These are phyloP conservation scores for Cinara cedri DNA, from an alignment of 2,888 invertebrate genomes.

Conservation along the genomic window DNA sequence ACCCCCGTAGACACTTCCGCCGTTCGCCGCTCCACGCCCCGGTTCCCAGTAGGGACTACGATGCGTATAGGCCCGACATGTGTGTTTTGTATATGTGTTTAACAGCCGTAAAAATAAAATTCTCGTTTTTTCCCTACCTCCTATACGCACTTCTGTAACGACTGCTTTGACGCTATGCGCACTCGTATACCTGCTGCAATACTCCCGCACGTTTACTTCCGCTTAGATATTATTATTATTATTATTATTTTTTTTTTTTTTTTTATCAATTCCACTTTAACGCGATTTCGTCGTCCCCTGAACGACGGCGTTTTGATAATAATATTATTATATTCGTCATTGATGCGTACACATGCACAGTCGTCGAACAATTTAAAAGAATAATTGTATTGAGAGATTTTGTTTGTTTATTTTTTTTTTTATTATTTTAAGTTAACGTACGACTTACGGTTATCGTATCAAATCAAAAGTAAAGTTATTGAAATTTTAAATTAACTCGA, in stretches of 20 bases:
- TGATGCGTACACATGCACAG: no score
- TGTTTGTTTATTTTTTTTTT: no score
- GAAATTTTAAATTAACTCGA: no score
- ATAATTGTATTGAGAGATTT: no score
- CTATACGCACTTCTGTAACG: not conserved
- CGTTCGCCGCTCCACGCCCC: not conserved
- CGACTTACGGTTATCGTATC: no score
- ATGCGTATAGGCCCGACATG: not conserved
- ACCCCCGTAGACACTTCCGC: not conserved
- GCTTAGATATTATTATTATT: not conserved
- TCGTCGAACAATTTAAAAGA: no score
- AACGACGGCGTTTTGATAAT: not conserved
- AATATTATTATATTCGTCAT: no score
- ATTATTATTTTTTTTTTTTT: not conserved
- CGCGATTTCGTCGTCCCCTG: not conserved
- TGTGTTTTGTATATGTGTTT: conserved; percentile 25
- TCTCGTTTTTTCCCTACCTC: not conserved
- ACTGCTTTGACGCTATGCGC: conserved; percentile 19
- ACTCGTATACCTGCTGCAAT: not conserved
- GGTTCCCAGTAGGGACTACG: not conserved
- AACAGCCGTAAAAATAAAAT: conserved; percentile 47
- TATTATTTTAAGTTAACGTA: no score
- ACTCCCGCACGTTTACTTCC: no score
- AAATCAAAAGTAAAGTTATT: no score
- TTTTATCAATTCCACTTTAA: conserved; percentile 2